These are phyloP conservation scores for Volucella zonaria DNA, from an alignment of 2,888 invertebrate genomes.

Conservation along the genomic window DNA sequence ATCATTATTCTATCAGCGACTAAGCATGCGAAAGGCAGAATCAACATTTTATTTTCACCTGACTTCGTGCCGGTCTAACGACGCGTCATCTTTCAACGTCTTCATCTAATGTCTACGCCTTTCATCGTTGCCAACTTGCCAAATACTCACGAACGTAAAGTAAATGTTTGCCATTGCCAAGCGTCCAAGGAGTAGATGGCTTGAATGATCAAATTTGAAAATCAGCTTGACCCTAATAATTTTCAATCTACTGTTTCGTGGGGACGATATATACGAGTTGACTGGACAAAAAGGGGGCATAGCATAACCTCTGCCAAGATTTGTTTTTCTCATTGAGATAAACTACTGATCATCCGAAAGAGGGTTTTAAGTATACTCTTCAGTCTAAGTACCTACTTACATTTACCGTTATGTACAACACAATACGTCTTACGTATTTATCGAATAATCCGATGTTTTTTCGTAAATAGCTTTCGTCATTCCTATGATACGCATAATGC, in stretches of 20 bases:
- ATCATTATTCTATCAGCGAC: slow-evolving; percentile 16
- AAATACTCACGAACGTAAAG: neutral
- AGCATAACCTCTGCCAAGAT: slow-evolving; percentile 1
- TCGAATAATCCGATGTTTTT: no score
- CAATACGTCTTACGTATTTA: no score
- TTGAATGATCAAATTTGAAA: neutral
- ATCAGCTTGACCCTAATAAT: slow-evolving; percentile 11
- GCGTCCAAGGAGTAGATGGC: neutral
- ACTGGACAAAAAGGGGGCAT: neutral
- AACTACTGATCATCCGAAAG: neutral
- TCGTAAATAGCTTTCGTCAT: no score
- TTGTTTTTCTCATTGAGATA: neutral
- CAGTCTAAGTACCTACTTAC: no score
- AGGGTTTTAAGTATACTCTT: neutral
- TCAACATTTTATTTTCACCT: slow-evolving; percentile 47
- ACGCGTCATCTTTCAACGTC: neutral
- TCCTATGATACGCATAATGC: no score
- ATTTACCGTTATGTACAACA: no score
- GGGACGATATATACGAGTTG: neutral
- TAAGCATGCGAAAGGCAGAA: slow-evolving; percentile 14
- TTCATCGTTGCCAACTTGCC: neutral
- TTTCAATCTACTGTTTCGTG: neutral
- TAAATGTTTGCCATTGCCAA: neutral
- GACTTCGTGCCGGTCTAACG: neutral
- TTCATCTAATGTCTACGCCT: neutral